Conservation (phyloP, 2,797 vertebrate species). For the Artibeus lituratus region DNA sequence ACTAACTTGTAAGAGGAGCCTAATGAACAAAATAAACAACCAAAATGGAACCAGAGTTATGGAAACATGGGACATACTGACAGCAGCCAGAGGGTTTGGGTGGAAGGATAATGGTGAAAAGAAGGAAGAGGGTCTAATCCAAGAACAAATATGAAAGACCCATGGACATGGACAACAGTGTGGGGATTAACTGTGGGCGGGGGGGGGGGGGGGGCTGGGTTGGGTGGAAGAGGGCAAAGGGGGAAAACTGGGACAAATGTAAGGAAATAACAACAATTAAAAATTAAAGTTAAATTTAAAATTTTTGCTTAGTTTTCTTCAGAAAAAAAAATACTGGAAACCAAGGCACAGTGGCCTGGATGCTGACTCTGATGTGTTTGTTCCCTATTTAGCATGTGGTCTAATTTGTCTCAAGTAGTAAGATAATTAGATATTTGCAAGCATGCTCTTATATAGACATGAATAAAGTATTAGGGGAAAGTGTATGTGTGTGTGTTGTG, state of each 20-base stretch:
- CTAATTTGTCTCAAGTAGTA: not conserved
- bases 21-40: not conserved
- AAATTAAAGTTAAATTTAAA: not conserved
- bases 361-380: not conserved
- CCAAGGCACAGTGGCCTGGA: not conserved
- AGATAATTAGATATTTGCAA: not conserved
- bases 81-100: not conserved
- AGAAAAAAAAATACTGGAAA: not conserved
- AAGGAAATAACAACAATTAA: not conserved
- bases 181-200: not conserved
- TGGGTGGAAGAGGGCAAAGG: not conserved
- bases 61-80: not conserved
- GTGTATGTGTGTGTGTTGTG: not conserved
- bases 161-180: not conserved
- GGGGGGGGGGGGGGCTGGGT: no score
- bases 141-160: not conserved
- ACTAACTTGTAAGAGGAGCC: not conserved
- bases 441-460: not conserved
- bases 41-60: not conserved
- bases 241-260: not conserved
- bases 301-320: not conserved
- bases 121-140: not conserved
- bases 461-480: not conserved
- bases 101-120: not conserved
- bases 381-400: not conserved